Percentiles rank a stretch among this genome's conserved stretches.
Conservation (phyloP, 2,888 invertebrate genomes). For the Drosophila tanythrix region DNA sequence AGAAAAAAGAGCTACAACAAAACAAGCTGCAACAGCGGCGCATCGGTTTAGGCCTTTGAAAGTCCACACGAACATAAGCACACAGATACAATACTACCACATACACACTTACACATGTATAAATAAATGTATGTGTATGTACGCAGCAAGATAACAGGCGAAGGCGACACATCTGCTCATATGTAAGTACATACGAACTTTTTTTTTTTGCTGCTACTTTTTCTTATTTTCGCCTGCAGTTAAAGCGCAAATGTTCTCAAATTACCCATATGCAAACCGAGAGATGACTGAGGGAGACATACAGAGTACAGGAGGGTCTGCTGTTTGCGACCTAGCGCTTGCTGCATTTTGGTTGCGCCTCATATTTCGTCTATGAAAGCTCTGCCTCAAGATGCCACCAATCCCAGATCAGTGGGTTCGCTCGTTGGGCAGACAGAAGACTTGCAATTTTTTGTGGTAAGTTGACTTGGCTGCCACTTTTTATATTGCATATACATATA, state of each 20-base stretch:
- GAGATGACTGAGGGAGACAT: not conserved
- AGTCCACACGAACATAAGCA: slow-evolving; percentile 54
- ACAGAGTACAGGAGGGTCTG: slow-evolving; percentile 51
- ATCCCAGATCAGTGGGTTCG: slow-evolving; percentile 25
- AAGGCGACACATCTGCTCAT: slow-evolving; percentile 73
- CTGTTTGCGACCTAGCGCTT: slow-evolving; percentile 48
- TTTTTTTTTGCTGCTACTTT: slow-evolving; percentile 45
- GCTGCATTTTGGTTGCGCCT: slow-evolving; percentile 74
- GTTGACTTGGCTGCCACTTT: slow-evolving; percentile 43
- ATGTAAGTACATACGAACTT: slow-evolving; percentile 25
- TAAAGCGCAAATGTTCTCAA: slow-evolving; percentile 80
- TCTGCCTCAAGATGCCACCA: slow-evolving; percentile 65
- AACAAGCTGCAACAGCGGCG: slow-evolving; percentile 60
- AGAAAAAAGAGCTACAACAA: slow-evolving; percentile 41
- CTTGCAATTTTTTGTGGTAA: slow-evolving; percentile 62
- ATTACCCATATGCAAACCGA: slow-evolving; percentile 75
- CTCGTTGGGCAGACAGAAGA: slow-evolving; percentile 9
- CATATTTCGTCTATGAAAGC: slow-evolving; percentile 78
- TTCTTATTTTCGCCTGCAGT: slow-evolving; percentile 67
- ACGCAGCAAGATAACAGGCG: slow-evolving; percentile 31
- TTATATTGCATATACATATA: slow-evolving; percentile 6
- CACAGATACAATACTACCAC: slow-evolving; percentile 13
- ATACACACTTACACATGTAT: not conserved
- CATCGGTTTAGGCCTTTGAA: slow-evolving; percentile 83
- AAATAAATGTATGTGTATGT: slow-evolving; percentile 9